These are phyloP conservation scores for Netelia virgata DNA, from an alignment of 2,888 invertebrate species.

Conservation along the genomic window DNA sequence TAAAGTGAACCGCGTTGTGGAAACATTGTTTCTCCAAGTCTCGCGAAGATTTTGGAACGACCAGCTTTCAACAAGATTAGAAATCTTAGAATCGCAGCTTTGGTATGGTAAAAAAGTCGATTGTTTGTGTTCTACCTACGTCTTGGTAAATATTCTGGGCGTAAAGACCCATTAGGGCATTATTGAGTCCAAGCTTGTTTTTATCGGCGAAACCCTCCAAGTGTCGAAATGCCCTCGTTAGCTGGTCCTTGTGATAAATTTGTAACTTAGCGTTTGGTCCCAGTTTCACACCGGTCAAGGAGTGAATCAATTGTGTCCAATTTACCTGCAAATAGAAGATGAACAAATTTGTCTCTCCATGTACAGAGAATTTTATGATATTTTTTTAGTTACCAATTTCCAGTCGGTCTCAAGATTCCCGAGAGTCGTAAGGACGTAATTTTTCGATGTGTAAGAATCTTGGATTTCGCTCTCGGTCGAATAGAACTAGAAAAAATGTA, in stretches of 20 bases:
- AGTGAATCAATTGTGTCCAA: conserved; percentile 72
- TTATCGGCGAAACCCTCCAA: conserved; percentile 57
- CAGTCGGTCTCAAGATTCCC: conserved; percentile 59
- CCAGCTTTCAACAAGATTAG: conserved; percentile 68
- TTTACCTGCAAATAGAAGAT: conserved; percentile 71
- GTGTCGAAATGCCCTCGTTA: conserved; percentile 65
- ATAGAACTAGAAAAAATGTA: conserved; percentile 67
- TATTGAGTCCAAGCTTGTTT: conserved; percentile 68
- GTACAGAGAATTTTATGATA: not conserved
- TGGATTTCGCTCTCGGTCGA: conserved; percentile 70
- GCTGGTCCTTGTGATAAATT: conserved; percentile 72
- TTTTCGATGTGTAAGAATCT: conserved; percentile 72
- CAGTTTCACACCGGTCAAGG: conserved; percentile 63
- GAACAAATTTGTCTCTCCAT: not conserved
- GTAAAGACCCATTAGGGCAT: conserved; percentile 75
- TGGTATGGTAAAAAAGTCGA: not conserved
- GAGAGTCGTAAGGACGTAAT: conserved; percentile 69
- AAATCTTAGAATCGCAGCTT: conserved; percentile 1
- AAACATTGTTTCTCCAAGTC: conserved; percentile 72
- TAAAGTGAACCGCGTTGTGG: conserved; percentile 68
- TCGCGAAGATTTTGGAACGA: conserved; percentile 66
- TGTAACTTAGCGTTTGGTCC: conserved; percentile 65
- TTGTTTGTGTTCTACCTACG: conserved; percentile 63
- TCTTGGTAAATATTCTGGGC: conserved; percentile 74
- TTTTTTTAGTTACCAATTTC: conserved; percentile 57